Evolutionary conservation across 2,888 invertebrate genomes (phyloP).

Genomic region (Syritta pipiens): DNA sequence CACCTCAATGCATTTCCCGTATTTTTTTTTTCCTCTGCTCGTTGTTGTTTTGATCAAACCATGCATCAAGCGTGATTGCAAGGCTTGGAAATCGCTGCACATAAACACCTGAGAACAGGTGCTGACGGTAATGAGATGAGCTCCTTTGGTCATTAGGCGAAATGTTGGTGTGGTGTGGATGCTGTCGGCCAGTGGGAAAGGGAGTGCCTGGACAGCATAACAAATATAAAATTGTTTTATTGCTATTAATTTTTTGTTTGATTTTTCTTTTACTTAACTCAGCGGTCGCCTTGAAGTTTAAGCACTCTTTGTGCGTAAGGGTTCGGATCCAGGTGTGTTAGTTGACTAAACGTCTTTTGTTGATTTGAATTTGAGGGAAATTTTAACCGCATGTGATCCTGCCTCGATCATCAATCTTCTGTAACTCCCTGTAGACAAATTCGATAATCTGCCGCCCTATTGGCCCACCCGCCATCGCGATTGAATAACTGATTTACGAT

Average conservation of each 20-base stretch:
- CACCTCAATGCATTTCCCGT: conserved; percentile 63
- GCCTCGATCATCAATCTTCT: too few species aligned
- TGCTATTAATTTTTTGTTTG: conserved; percentile 52
- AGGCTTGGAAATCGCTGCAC: conserved; percentile 61
- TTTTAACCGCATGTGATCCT: too few species aligned
- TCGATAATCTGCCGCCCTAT: too few species aligned
- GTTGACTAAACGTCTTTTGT: too few species aligned
- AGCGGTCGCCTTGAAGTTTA: conserved; percentile 9
- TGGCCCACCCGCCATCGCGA: conserved; percentile 30
- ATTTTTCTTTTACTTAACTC: conserved; percentile 5
- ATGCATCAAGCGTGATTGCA: conserved; percentile 49
- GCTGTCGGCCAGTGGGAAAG: conserved; percentile 4
- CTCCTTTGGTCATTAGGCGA: conserved; percentile 57
- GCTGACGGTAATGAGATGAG: conserved; percentile 68
- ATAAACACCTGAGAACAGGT: conserved; percentile 68
- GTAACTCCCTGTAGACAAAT: too few species aligned
- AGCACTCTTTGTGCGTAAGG: too few species aligned
- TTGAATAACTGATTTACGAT: conserved; percentile 56
- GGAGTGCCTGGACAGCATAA: conserved; percentile 30
- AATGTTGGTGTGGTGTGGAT: neutral
- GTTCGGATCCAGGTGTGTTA: too few species aligned
- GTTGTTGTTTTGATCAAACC: conserved; percentile 43
- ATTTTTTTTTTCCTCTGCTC: conserved; percentile 8
- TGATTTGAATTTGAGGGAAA: too few species aligned
- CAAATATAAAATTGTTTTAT: conserved; percentile 63